Evolutionary conservation across 2,113 vertebrate genomes (phyloP).

Genomic region (Camarhynchus parvulus): DNA sequence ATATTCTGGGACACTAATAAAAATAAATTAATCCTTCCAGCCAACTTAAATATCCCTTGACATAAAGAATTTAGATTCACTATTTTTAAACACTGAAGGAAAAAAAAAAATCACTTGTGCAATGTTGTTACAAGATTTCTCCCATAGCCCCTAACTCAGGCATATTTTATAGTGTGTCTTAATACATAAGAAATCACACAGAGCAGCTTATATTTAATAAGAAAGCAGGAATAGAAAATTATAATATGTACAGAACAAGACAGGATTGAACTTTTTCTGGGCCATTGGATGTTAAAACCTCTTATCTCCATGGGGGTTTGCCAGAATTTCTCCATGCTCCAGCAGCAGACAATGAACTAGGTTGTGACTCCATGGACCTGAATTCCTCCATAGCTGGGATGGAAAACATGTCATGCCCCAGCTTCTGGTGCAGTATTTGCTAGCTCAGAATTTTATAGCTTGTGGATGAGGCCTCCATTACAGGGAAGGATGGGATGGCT

Average conservation of each 20-base stretch:
- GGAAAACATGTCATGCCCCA: neutral
- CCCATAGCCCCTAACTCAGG: slow-evolving; percentile 3
- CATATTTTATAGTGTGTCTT: neutral
- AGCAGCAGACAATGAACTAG: slow-evolving; percentile 18
- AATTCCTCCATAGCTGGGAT: slow-evolving; percentile 32
- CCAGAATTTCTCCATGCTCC: slow-evolving; percentile 1
- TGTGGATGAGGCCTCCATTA: neutral
- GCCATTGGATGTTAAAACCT: neutral
- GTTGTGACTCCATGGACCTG: slow-evolving; percentile 8
- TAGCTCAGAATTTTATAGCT: neutral
- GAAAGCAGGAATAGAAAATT: slow-evolving; percentile 15
- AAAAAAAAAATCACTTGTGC: slow-evolving; percentile 23
- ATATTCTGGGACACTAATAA: slow-evolving; percentile 20
- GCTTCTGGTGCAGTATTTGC: neutral
- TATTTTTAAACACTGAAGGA: slow-evolving; percentile 53
- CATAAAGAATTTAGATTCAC: slow-evolving; percentile 46
- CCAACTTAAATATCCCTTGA: slow-evolving; percentile 48
- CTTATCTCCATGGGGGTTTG: neutral
- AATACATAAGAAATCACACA: neutral
- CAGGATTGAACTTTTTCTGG: neutral
- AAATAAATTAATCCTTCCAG: slow-evolving; percentile 42
- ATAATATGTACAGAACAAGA: neutral
- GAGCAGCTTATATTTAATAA: neutral
- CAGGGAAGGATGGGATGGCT: neutral
- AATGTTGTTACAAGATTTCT: slow-evolving; percentile 52